Conservation (phyloP, 92 coral and sea anemone genomes). For the Actinostola sp. region DNA sequence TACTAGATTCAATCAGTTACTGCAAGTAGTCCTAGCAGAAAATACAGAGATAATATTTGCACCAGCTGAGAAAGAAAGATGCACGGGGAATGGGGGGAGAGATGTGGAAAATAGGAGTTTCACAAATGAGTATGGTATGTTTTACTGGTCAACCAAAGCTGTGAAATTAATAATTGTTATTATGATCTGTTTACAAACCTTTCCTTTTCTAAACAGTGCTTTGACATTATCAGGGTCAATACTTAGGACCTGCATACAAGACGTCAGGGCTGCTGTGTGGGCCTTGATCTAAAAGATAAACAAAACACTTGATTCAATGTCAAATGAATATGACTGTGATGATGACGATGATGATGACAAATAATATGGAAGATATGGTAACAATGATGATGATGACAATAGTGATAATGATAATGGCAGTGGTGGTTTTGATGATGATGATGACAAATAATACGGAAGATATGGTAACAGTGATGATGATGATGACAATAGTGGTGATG, state of each 20-base stretch:
- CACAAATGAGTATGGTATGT: too few relatives aligned
- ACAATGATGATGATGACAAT: too few relatives aligned
- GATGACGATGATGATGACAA: neutral
- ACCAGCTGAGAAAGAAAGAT: too few relatives aligned
- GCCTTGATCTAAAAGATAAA: constrained; percentile 66
- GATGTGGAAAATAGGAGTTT: too few relatives aligned
- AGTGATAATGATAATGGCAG: too few relatives aligned
- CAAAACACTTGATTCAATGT: neutral
- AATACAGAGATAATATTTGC: too few relatives aligned
- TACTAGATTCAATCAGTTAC: too few relatives aligned
- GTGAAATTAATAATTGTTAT: neutral
- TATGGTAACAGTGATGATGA: neutral
- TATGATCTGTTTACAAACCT: constrained; percentile 42
- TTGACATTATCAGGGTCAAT: constrained; percentile 93
- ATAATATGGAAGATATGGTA: constrained; percentile 8
- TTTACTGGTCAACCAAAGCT: too few relatives aligned
- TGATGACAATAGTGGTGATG: too few relatives aligned
- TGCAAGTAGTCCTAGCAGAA: too few relatives aligned
- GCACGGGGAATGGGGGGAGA: too few relatives aligned
- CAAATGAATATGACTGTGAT: neutral
- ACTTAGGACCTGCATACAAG: constrained; percentile 80
- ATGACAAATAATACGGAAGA: neutral
- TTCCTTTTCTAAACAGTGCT: constrained; percentile 96
- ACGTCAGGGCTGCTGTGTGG: constrained; percentile 80
- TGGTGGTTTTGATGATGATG: too few relatives aligned